Base-by-base conservation (phyloP, 2,888 invertebrate genomes). In the Andrena bucephala region DNA sequence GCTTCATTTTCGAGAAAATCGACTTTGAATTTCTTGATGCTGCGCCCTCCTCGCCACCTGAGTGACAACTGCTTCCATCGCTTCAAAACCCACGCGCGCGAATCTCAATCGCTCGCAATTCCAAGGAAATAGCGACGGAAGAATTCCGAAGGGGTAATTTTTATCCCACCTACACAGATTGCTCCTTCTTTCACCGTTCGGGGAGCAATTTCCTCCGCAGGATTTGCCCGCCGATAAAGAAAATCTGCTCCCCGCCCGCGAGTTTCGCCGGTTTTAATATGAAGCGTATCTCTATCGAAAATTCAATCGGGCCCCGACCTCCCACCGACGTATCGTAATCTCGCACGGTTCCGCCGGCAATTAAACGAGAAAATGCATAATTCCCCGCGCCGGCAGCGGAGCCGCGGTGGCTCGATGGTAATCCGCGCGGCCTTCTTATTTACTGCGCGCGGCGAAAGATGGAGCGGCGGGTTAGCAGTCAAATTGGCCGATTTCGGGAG, bases 401-500 rank as follows among this genome's bases (percentile, higher is more conserved):
- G 48, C 52, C 8, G n/a, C 63, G 10, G 42, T n/a, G 2, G 27
- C 24, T 31, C 33, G 65, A 50, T 48, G 65, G 3, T 59, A 36
- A 63, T 74, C 54, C 42, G 27, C 33, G 16, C 20, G 42, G 48
- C 27, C 27, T 67, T 77, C 71, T 80, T 80, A 76, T 76, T 79
- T 79, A 70, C 68, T 36, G 33, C 20, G 10, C 8, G 31, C n/a
- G 27, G 13, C 10, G 36, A 16, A 52, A 52, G 33, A 50, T 27
- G 31, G 20, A 42, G 16, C 4, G 20, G 31, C 16, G 62, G 63
- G 42, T 2, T 24, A 24, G 16, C 57, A 50, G 77, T 80, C 59
- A 77, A 85, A 86, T 86, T 77, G 78, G 81, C 60, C 74, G 83
- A 86, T 83, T 83, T 79, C 77, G 67, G 33, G 65, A 62, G 57